Evolutionary conservation across 2,888 invertebrate species (phyloP).

Genomic region (Sipha maydis): DNA sequence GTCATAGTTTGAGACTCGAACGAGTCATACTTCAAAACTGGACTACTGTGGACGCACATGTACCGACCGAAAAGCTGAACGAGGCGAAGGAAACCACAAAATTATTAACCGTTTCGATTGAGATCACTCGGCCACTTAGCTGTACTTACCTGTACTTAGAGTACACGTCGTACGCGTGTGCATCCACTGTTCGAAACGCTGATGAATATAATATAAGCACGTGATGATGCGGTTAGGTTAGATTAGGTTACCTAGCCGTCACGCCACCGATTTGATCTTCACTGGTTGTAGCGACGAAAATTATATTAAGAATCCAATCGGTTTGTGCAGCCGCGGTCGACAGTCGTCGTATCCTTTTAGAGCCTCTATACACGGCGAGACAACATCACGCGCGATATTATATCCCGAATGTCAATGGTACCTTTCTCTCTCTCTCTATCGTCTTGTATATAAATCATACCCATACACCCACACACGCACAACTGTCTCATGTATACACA

Average conservation of each 20-base stretch:
- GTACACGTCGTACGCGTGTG: not conserved
- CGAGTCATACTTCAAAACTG: not conserved
- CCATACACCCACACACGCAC: not conserved
- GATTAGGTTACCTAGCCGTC: not conserved
- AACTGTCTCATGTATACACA: not conserved
- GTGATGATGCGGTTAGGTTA: not conserved
- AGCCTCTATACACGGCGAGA: not conserved
- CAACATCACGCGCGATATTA: not conserved
- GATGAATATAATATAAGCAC: not conserved
- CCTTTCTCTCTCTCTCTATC: no score
- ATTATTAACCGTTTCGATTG: not conserved
- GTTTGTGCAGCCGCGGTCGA: not conserved
- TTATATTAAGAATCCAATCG: not conserved
- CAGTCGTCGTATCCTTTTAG: not conserved
- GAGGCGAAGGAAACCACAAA: not conserved
- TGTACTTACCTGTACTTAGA: not conserved
- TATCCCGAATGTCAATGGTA: not conserved
- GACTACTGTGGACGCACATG: not conserved
- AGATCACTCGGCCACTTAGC: not conserved
- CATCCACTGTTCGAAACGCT: not conserved
- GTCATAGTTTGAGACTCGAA: not conserved
- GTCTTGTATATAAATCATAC: not conserved
- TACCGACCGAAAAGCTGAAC: not conserved
- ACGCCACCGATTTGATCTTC: no score
- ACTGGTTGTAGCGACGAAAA: not conserved